A percentile compares a stretch with the other conserved stretches of the same genome.
Evolutionary conservation across 1,140 invertebrate species (phyloP).

Genomic region (Pseudomyrmex concolor): DNA sequence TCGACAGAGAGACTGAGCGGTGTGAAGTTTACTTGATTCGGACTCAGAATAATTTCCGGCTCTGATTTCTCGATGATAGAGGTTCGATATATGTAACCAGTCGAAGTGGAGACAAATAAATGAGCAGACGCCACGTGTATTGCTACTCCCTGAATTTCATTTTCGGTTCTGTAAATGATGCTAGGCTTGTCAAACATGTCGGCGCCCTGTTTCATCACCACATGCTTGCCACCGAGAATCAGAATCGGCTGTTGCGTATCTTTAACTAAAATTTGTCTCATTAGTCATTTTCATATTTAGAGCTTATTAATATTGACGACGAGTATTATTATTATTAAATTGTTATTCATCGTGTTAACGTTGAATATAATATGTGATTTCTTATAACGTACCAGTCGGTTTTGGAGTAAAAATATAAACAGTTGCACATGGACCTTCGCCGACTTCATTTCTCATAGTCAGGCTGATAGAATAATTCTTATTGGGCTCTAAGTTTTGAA

Average conservation of each 20-base stretch:
- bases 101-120: conserved; percentile 91
- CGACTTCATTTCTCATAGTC: conserved; percentile 92
- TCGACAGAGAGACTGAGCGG: conserved; percentile 91
- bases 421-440: conserved; percentile 90
- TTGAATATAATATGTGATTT: neutral
- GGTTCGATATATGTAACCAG: conserved; percentile 87
- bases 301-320: neutral
- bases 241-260: conserved; percentile 88
- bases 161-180: conserved; percentile 84
- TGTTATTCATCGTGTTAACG: neutral
- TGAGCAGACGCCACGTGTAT: conserved; percentile 89
- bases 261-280: conserved; percentile 81
- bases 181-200: conserved; percentile 88
- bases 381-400: conserved; percentile 86
- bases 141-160: conserved; percentile 87
- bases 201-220: conserved; percentile 89
- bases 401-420: conserved; percentile 88
- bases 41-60: conserved; percentile 85
- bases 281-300: neutral
- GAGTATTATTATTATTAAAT: no score
- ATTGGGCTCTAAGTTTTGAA: conserved; percentile 90
- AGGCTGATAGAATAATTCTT: conserved; percentile 91
- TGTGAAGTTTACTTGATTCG: conserved; percentile 86
- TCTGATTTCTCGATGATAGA: conserved; percentile 82
- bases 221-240: conserved; percentile 89